A percentile compares a stretch with the other conserved stretches of the same genome.
phyloP scores from a whole-genome alignment of 1,140 invertebrate species.

The Thalassaphorura encarpata region DNA sequence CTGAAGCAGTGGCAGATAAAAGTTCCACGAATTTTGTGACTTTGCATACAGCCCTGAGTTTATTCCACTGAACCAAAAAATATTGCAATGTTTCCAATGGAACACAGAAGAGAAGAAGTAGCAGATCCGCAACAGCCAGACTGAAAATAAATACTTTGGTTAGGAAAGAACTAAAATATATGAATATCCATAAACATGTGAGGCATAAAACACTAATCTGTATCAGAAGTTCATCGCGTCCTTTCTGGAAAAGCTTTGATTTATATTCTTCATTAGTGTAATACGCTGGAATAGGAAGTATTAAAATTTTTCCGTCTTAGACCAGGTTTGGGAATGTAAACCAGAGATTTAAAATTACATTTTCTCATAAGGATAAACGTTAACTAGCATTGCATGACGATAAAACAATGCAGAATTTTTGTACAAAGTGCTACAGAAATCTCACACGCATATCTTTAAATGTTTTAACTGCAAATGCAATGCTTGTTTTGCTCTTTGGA shows the following conservation, averaged over 20 bases:
- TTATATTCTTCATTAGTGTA: background rate
- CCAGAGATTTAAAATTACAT: too few species aligned
- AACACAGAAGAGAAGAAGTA: conserved; percentile 39
- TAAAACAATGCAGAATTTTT: too few species aligned
- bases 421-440: too few species aligned
- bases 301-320: background rate
- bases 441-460: too few species aligned
- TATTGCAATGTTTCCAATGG: conserved; percentile 40
- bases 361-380: too few species aligned
- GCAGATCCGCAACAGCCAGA: conserved; percentile 40
- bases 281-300: background rate
- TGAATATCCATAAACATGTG: background rate
- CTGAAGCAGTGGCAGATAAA: conserved; percentile 38
- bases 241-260: background rate
- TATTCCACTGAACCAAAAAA: conserved; percentile 37
- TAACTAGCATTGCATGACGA: too few species aligned
- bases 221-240: background rate
- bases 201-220: background rate
- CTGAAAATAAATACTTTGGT: conserved; percentile 25
- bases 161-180: background rate
- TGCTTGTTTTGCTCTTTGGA: too few species aligned
- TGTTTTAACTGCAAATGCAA: too few species aligned
- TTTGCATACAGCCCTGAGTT: conserved; percentile 38
- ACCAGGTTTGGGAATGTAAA: background rate
- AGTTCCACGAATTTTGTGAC: conserved; percentile 38